Percentiles rank a stretch among this genome's conserved stretches.
Conservation (phyloP, 2,797 vertebrate genomes). For the Bufotes viridis region DNA sequence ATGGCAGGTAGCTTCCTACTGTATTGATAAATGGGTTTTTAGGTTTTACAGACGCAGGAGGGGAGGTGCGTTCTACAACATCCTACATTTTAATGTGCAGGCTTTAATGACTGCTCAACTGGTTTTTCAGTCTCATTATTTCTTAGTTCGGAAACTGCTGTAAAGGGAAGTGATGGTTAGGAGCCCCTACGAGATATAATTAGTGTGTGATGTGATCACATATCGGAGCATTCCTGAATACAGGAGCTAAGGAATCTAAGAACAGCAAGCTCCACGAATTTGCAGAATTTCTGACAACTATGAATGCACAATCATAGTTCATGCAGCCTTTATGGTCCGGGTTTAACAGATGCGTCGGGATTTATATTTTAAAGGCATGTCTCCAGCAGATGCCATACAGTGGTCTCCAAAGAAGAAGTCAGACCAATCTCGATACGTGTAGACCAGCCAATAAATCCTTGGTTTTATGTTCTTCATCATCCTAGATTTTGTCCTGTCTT, state of each 20-base stretch:
- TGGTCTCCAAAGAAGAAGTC: too few species aligned
- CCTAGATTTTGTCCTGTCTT: too few species aligned
- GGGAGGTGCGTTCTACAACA: conserved; percentile 43
- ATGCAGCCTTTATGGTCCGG: too few species aligned
- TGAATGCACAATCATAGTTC: too few species aligned
- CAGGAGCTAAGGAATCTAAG: background rate
- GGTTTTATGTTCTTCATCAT: too few species aligned
- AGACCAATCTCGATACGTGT: too few species aligned
- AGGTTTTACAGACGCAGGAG: conserved; percentile 63
- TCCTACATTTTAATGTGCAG: conserved; percentile 61
- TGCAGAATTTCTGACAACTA: too few species aligned
- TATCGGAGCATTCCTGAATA: background rate
- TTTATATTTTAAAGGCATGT: too few species aligned
- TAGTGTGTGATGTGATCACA: background rate
- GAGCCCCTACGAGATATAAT: background rate
- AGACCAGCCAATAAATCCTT: too few species aligned
- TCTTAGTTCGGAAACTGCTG: conserved; percentile 41
- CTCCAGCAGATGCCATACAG: too few species aligned
- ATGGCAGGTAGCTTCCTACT: conserved; percentile 76
- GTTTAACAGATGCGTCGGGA: too few species aligned
- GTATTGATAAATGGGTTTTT: conserved; percentile 71
- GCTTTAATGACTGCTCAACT: conserved; percentile 54
- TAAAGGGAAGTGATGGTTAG: conserved; percentile 26
- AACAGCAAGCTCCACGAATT: too few species aligned
- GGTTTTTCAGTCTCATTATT: conserved; percentile 13